phyloP scores from a whole-genome alignment of 2,888 invertebrate species.

The Chymomyza amoena region DNA sequence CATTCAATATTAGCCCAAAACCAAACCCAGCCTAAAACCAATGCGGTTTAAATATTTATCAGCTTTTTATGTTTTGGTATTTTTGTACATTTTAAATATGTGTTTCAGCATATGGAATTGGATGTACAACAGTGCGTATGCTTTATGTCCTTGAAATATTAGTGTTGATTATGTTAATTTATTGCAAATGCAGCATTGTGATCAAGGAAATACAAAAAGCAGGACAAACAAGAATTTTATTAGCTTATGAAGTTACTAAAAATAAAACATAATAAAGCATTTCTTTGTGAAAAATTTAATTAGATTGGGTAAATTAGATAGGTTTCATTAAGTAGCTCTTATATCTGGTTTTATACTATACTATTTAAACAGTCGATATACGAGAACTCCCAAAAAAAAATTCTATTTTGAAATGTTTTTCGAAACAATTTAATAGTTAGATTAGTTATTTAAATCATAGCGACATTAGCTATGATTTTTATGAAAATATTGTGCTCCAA shows the following conservation, averaged over 20 bases:
- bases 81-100: conserved; percentile 17
- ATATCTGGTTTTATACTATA: too few relatives aligned
- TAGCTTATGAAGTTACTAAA: neutral
- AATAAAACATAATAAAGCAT: too few relatives aligned
- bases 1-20: neutral
- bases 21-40: conserved; percentile 56
- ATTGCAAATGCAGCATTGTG: conserved; percentile 39
- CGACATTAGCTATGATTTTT: too few relatives aligned
- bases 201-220: neutral
- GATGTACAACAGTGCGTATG: conserved; percentile 27
- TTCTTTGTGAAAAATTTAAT: too few relatives aligned
- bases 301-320: too few relatives aligned
- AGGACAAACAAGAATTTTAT: neutral
- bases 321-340: too few relatives aligned
- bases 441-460: too few relatives aligned
- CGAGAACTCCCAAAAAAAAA: too few relatives aligned
- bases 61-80: conserved; percentile 25
- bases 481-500: too few relatives aligned
- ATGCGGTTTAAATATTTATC: conserved; percentile 70
- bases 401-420: too few relatives aligned
- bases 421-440: too few relatives aligned
- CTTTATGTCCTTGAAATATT: conserved; percentile 52
- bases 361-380: too few relatives aligned
- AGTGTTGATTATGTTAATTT: conserved; percentile 56
- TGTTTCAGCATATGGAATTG: conserved; percentile 38